Conservation (phyloP, 2,113 vertebrate species). For the Tautogolabrus adspersus region DNA sequence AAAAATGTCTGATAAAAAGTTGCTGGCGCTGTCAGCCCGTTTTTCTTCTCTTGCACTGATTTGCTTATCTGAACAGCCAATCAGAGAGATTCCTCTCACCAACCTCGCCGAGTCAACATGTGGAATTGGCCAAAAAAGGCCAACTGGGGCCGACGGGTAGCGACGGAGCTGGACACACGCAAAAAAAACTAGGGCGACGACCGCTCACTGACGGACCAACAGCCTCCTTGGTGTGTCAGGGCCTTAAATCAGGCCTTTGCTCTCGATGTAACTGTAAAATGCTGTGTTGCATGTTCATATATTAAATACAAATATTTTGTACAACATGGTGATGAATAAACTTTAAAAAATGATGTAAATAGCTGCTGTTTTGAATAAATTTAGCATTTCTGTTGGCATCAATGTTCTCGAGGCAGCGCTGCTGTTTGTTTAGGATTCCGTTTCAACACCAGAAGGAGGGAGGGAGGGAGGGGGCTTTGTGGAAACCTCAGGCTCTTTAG, state of each 20-base stretch:
- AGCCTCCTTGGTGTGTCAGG: too few relatives aligned
- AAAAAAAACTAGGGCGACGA: too few relatives aligned
- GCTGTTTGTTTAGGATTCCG: conserved; percentile 59
- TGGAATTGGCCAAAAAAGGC: too few relatives aligned
- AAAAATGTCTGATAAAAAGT: too few relatives aligned
- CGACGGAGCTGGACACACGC: too few relatives aligned
- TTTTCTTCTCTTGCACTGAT: too few relatives aligned
- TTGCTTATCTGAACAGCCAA: too few relatives aligned
- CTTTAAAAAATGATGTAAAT: conserved; percentile 49
- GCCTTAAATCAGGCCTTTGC: background rate
- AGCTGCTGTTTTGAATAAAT: conserved; percentile 43
- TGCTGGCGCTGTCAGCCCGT: too few relatives aligned
- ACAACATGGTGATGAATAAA: conserved; percentile 28
- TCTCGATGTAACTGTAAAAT: conserved; percentile 26
- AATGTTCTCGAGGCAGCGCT: conserved; percentile 18
- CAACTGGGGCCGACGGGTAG: too few relatives aligned
- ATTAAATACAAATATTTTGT: conserved; percentile 1
- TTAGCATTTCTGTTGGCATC: conserved; percentile 28
- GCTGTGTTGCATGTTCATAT: conserved; percentile 15
- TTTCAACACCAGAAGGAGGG: conserved; percentile 37
- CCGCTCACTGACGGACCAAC: too few relatives aligned
- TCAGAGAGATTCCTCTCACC: too few relatives aligned
- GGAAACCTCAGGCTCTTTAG: conserved; percentile 69
- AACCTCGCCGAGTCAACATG: too few relatives aligned
- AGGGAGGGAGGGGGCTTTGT: conserved; percentile 29